Evolutionary conservation across 2,113 vertebrate species (phyloP).

Genomic region (Trogon surrucura): DNA sequence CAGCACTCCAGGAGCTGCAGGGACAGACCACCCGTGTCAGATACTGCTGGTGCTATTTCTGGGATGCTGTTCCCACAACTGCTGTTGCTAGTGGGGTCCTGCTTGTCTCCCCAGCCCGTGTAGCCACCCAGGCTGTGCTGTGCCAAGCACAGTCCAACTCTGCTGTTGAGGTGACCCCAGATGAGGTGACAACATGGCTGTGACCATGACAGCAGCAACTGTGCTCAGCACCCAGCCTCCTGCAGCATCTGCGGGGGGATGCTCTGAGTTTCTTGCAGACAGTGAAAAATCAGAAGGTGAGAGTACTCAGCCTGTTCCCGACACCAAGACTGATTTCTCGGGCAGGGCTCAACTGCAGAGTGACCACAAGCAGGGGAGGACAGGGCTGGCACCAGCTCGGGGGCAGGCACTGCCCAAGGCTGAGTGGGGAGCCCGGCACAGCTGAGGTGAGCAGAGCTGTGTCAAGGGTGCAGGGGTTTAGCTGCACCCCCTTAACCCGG

Average conservation of each 20-base stretch:
- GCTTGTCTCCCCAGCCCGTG: background rate
- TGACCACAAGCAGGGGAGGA: background rate
- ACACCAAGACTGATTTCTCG: background rate
- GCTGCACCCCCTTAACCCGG: background rate
- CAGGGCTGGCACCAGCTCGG: accelerated
- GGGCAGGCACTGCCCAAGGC: background rate
- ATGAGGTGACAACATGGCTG: accelerated
- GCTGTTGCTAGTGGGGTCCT: background rate
- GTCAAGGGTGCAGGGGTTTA: background rate
- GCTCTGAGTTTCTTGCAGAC: background rate
- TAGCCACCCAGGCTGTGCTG: background rate
- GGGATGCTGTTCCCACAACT: background rate
- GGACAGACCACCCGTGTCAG: background rate
- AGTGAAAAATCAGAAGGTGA: background rate
- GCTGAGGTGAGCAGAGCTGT: background rate
- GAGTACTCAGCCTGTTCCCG: background rate
- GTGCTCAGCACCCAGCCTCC: background rate
- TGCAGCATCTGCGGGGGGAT: background rate
- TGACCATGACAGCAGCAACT: background rate
- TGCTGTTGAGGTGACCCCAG: background rate
- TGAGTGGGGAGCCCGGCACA: background rate
- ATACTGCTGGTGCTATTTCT: background rate
- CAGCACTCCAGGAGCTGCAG: background rate
- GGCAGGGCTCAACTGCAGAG: background rate
- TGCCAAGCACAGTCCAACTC: background rate